Conservation (phyloP, 2,888 invertebrate genomes). For the Yponomeuta sedellus region DNA sequence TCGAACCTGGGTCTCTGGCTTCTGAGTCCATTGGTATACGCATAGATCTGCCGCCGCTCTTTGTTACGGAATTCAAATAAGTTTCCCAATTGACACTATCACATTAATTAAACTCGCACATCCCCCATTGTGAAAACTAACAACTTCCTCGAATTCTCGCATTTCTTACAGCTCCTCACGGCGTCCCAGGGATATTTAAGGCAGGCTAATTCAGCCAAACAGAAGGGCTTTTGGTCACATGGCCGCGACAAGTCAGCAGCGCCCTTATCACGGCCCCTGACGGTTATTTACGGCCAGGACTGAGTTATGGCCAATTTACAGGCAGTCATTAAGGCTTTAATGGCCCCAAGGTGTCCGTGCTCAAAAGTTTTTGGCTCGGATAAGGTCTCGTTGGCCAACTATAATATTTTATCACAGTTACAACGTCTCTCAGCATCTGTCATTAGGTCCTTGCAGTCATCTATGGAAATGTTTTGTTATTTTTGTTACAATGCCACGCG, state of each 20-base stretch:
- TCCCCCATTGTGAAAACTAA: too few relatives aligned
- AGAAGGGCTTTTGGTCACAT: conserved; percentile 10
- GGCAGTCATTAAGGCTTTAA: conserved; percentile 74
- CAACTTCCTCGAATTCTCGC: too few relatives aligned
- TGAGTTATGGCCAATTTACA: conserved; percentile 76
- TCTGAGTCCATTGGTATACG: too few relatives aligned
- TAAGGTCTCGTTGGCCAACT: conserved; percentile 41
- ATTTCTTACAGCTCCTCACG: too few relatives aligned
- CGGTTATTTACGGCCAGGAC: conserved; percentile 66
- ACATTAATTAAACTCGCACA: too few relatives aligned
- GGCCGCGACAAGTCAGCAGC: conserved; percentile 61
- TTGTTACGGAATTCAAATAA: too few relatives aligned
- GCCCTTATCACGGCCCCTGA: conserved; percentile 66
- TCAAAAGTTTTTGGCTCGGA: conserved; percentile 43
- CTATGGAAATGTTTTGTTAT: too few relatives aligned
- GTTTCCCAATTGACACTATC: too few relatives aligned
- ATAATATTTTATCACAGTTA: conserved; percentile 2
- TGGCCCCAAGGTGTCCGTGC: conserved; percentile 69
- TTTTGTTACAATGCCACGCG: too few relatives aligned
- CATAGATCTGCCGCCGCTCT: too few relatives aligned
- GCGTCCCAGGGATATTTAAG: neutral
- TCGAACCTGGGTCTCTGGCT: too few relatives aligned
- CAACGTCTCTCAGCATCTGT: neutral
- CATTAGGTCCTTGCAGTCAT: neutral
- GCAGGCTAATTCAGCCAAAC: neutral